Conservation (phyloP, 53 echinoderm and acorn worm genomes). For the Luidia sarsii region DNA sequence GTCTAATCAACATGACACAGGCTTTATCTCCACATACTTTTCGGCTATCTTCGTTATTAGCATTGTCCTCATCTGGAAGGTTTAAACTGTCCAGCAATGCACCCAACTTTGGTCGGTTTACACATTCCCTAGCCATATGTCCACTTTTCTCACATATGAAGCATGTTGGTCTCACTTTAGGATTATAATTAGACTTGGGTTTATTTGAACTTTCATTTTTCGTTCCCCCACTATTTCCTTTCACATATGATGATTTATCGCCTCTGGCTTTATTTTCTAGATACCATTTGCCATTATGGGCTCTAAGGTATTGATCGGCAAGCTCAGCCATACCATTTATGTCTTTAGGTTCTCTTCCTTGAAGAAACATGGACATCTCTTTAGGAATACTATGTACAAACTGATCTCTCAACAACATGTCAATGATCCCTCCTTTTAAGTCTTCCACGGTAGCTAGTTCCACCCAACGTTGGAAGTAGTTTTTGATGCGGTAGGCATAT, state of each 20-base stretch:
- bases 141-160: not conserved
- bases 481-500: not conserved
- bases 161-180: not conserved
- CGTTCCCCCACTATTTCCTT: not conserved
- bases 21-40: constrained; percentile 18
- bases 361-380: not conserved
- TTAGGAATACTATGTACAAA: not conserved
- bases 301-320: not conserved
- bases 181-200: not conserved
- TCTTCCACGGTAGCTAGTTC: not conserved
- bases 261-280: not conserved
- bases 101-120: not conserved
- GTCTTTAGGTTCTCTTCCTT: not conserved
- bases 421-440: not conserved
- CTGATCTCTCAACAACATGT: not conserved
- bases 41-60: not conserved
- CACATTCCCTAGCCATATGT: not conserved
- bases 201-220: not conserved
- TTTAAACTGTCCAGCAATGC: constrained; percentile 5
- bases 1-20: constrained; percentile 10
- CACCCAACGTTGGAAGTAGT: not conserved
- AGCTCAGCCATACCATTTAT: not conserved
- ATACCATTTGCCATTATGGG: not conserved
- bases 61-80: not conserved
- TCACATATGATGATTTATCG: not conserved